Percentiles rank a stretch among this genome's conserved stretches.
These are phyloP conservation scores for Drosophila subobscura DNA, from an alignment of 1,140 invertebrate species.

Conservation along the genomic window DNA sequence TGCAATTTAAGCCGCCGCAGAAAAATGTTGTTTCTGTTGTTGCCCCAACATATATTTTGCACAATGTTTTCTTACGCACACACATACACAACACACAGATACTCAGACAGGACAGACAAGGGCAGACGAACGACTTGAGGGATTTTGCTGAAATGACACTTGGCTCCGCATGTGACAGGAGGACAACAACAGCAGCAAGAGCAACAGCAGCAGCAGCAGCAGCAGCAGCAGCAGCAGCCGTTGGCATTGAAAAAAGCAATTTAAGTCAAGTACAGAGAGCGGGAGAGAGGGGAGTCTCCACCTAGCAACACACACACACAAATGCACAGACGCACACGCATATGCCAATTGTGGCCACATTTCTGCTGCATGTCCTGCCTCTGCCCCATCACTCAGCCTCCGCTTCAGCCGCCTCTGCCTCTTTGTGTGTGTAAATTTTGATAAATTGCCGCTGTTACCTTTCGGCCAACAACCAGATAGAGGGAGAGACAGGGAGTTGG, in stretches of 20 bases:
- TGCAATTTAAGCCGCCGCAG: constrained; percentile 72
- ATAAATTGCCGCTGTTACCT: constrained; percentile 78
- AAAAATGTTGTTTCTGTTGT: constrained; percentile 53
- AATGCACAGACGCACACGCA: constrained; percentile 60
- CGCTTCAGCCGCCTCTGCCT: not conserved
- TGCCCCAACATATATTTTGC: constrained; percentile 58
- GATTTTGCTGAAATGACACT: constrained; percentile 83
- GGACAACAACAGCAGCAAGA: constrained; percentile 20
- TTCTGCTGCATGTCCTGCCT: constrained; percentile 9
- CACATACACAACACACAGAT: constrained; percentile 18
- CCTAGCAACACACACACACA: constrained; percentile 6
- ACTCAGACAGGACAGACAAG: constrained; percentile 34
- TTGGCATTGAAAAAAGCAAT: constrained; percentile 80
- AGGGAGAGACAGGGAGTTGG: not conserved
- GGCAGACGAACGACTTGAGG: constrained; percentile 80
- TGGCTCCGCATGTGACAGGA: constrained; percentile 79
- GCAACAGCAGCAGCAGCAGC: constrained; percentile 7
- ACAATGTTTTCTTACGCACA: constrained; percentile 62
- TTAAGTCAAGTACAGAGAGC: constrained; percentile 67
- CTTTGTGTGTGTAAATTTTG: constrained; percentile 69
- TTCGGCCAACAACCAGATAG: constrained; percentile 31
- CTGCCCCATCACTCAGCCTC: constrained; percentile 10
- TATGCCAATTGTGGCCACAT: constrained; percentile 58
- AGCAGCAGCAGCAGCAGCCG: constrained; percentile 54
- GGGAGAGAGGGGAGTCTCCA: constrained; percentile 2